Percentiles rank a stretch among this genome's conserved stretches.
phyloP scores from a whole-genome alignment of 2,797 vertebrate species.

The Rhynchotus rufescens region DNA sequence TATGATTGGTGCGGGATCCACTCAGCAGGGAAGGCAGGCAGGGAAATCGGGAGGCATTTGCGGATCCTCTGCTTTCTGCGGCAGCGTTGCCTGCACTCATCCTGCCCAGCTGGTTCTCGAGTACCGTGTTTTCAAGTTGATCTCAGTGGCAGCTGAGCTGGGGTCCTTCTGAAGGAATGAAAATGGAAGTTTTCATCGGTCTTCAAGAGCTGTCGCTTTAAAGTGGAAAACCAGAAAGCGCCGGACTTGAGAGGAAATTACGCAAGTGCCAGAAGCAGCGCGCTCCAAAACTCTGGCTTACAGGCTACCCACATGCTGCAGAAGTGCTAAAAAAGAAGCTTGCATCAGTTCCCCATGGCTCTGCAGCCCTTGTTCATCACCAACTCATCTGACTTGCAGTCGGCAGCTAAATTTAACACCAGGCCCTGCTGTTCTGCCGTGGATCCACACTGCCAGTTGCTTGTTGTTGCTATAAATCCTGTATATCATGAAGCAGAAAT shows the following conservation, averaged over 20 bases:
- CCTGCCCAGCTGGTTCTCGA: background rate
- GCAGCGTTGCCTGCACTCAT: background rate
- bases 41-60: background rate
- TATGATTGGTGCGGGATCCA: background rate
- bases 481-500: background rate
- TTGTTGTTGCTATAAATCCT: constrained; percentile 7
- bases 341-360: constrained; percentile 6
- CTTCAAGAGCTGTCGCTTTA: background rate
- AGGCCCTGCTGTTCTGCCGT: constrained; percentile 1
- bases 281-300: constrained; percentile 34
- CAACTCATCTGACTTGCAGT: constrained; percentile 50
- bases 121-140: background rate
- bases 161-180: background rate
- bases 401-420: constrained; percentile 19
- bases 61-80: background rate
- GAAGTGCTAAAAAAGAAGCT: constrained; percentile 6
- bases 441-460: background rate
- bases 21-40: background rate
- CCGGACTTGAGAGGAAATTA: background rate
- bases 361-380: constrained; percentile 28
- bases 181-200: constrained; percentile 5
- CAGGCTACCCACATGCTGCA: constrained; percentile 13
- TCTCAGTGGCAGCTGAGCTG: background rate
- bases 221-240: background rate
- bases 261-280: background rate